Evolutionary conservation across 2,113 vertebrate genomes (phyloP).

Genomic region (Thinocorus orbignyianus): DNA sequence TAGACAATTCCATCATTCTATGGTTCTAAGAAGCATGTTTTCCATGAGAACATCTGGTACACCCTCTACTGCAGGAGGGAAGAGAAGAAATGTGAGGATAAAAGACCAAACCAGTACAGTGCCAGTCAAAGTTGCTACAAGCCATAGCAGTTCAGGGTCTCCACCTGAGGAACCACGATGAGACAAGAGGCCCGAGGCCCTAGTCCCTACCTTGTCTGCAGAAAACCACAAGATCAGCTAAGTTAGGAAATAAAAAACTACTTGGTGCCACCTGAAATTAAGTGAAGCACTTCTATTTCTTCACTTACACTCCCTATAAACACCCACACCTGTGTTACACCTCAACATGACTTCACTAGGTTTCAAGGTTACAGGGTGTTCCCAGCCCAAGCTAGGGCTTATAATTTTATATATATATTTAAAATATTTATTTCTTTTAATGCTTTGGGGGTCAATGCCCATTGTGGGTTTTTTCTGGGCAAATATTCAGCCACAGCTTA

Average conservation of each 20-base stretch:
- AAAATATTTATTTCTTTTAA: not conserved
- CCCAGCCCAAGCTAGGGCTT: not conserved
- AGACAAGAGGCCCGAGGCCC: not conserved
- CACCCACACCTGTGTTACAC: not conserved
- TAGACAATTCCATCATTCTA: no score
- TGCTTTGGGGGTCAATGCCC: not conserved
- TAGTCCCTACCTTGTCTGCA: not conserved
- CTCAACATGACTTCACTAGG: not conserved
- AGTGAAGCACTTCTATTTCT: not conserved
- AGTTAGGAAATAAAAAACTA: not conserved
- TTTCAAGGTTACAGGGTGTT: not conserved
- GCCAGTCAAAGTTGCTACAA: not conserved
- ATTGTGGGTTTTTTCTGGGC: not conserved
- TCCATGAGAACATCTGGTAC: not conserved
- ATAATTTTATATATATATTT: not conserved
- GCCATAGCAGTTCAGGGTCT: not conserved
- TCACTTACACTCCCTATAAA: not conserved
- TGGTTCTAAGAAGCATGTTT: not conserved
- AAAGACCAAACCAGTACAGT: not conserved
- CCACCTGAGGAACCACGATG: not conserved
- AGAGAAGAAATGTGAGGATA: not conserved
- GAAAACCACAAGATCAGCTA: not conserved
- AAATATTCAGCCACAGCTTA: not conserved
- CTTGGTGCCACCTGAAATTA: not conserved
- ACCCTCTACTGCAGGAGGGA: not conserved